phyloP scores from a whole-genome alignment of 2,113 vertebrate species.

The Datnioides undecimradiatus region DNA sequence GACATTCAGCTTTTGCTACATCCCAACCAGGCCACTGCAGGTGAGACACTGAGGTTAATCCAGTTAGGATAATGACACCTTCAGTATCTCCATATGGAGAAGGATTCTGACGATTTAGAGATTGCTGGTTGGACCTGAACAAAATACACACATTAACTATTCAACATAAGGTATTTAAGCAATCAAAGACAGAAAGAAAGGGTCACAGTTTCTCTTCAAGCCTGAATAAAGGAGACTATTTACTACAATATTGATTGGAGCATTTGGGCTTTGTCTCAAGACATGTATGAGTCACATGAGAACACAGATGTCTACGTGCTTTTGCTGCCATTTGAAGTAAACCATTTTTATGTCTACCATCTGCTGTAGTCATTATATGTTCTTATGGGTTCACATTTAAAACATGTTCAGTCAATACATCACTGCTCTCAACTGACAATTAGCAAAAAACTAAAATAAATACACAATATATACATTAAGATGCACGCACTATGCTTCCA shows the following conservation, averaged over 20 bases:
- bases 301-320: not conserved
- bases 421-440: not conserved
- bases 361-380: too few species aligned
- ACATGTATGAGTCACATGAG: not conserved
- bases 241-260: not conserved
- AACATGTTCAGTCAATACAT: not conserved
- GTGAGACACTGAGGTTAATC: conserved; percentile 37
- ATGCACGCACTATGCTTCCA: not conserved
- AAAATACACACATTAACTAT: not conserved
- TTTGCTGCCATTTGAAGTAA: not conserved
- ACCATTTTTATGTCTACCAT: not conserved
- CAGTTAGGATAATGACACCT: conserved; percentile 20
- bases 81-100: conserved; percentile 6
- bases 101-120: not conserved
- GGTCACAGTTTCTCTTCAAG: not conserved
- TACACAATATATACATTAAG: not conserved
- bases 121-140: not conserved
- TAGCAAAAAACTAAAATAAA: too few species aligned
- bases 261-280: too few species aligned
- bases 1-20: conserved; percentile 32
- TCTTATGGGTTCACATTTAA: not conserved
- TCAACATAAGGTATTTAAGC: not conserved
- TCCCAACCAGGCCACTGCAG: not conserved
- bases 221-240: not conserved
- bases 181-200: not conserved